Percentiles rank a stretch among this genome's conserved stretches.
These are phyloP conservation scores for Tetanocera ferruginea DNA, from an alignment of 2,888 invertebrate species.

Conservation along the genomic window DNA sequence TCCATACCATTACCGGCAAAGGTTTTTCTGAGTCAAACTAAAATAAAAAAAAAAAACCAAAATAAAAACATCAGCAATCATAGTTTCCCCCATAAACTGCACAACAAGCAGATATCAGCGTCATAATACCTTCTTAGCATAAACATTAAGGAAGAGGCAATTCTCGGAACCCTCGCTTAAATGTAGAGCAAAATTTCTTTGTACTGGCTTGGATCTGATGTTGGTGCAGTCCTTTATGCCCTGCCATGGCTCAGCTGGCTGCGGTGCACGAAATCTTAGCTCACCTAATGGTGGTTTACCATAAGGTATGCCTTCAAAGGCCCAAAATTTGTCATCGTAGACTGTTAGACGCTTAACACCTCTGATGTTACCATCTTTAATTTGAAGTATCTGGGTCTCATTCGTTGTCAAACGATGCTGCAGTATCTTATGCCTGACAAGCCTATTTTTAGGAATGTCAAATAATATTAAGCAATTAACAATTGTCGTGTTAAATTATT, in stretches of 20 bases:
- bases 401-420: slow-evolving; percentile 59
- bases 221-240: slow-evolving; percentile 67
- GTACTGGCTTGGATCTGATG: slow-evolving; percentile 61
- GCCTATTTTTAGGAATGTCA: background rate
- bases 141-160: slow-evolving; percentile 72
- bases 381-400: slow-evolving; percentile 55
- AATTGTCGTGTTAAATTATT: no score
- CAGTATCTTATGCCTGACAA: slow-evolving; percentile 52
- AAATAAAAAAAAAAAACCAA: slow-evolving; percentile 21
- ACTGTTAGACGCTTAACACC: slow-evolving; percentile 52
- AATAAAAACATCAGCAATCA: background rate
- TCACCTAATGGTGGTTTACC: slow-evolving; percentile 66
- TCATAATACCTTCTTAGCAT: slow-evolving; percentile 55
- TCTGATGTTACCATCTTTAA: slow-evolving; percentile 57
- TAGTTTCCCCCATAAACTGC: no score
- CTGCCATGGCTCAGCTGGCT: slow-evolving; percentile 68
- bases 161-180: slow-evolving; percentile 70
- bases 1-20: slow-evolving; percentile 70
- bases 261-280: slow-evolving; percentile 68
- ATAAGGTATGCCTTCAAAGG: slow-evolving; percentile 67
- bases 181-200: slow-evolving; percentile 61
- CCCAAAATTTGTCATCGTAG: slow-evolving; percentile 56
- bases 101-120: background rate
- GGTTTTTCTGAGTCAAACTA: slow-evolving; percentile 52
- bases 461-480: no score